Percentiles rank a stretch among this genome's conserved stretches.
Evolutionary conservation across 2,888 invertebrate species (phyloP).

Genomic region (Choristoneura rosaceana): DNA sequence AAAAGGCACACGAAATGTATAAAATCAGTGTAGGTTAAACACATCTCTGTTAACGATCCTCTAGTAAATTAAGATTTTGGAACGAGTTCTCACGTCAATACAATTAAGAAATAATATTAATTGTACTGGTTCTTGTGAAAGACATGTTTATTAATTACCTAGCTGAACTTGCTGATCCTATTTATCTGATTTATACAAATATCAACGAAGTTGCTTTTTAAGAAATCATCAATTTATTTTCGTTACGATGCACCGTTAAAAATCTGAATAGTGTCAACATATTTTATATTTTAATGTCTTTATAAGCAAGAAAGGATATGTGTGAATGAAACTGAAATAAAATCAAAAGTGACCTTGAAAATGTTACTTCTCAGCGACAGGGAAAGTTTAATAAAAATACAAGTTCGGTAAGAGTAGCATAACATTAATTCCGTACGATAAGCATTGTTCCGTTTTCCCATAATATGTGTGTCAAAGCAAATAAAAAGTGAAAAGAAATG

Average conservation of each 20-base stretch:
- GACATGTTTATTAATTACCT: constrained; percentile 17
- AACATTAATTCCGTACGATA: constrained; percentile 33
- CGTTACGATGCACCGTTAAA: background rate
- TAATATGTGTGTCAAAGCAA: constrained; percentile 44
- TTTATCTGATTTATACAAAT: constrained; percentile 4
- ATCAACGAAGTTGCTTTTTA: background rate
- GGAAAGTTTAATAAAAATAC: constrained; percentile 29
- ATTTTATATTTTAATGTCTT: background rate
- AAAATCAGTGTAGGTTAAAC: background rate
- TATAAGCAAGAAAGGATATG: background rate
- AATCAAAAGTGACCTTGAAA: constrained; percentile 3
- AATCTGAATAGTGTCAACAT: background rate
- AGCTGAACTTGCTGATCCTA: constrained; percentile 12
- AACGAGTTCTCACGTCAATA: constrained; percentile 19
- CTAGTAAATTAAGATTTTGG: background rate
- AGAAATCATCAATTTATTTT: background rate
- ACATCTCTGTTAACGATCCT: background rate
- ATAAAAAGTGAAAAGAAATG: constrained; percentile 53
- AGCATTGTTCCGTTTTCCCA: constrained; percentile 35
- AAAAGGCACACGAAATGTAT: background rate
- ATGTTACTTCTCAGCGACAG: constrained; percentile 17
- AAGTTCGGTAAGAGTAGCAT: constrained; percentile 28
- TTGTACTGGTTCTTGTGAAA: constrained; percentile 19
- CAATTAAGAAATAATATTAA: constrained; percentile 20
- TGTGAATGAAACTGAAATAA: background rate